A percentile compares a stretch with the other conserved stretches of the same genome.
Conservation (phyloP, 2,797 vertebrate species). For the Clarias pachynema region DNA sequence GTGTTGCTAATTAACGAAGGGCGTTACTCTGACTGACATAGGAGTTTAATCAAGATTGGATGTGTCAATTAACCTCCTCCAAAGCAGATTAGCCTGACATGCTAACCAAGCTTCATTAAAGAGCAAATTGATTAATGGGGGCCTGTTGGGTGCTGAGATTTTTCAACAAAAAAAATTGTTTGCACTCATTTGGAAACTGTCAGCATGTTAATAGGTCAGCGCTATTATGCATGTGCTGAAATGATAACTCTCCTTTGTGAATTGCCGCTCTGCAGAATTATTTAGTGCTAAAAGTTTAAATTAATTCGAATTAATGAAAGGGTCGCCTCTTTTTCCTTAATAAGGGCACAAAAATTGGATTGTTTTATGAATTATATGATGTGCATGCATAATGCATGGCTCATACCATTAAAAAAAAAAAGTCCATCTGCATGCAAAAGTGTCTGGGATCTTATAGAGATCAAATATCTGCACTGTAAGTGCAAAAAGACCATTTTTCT, state of each 20-base stretch:
- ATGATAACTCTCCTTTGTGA: constrained; percentile 39
- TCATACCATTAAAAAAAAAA: not conserved
- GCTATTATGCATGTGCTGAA: constrained; percentile 31
- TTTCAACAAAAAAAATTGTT: constrained; percentile 49
- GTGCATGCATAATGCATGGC: constrained; percentile 4
- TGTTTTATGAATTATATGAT: constrained; percentile 25
- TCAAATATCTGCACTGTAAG: constrained; percentile 1
- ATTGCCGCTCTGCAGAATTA: constrained; percentile 39
- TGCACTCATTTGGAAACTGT: constrained; percentile 53
- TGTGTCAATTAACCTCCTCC: constrained; percentile 50
- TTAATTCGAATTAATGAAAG: constrained; percentile 46
- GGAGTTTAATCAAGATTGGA: constrained; percentile 57
- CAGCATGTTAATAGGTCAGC: constrained; percentile 48
- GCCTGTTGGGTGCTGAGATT: constrained; percentile 54
- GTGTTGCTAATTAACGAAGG: constrained; percentile 45
- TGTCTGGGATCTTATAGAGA: not conserved
- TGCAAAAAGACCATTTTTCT: constrained; percentile 11
- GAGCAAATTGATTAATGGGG: constrained; percentile 58
- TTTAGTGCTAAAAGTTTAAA: constrained; percentile 35
- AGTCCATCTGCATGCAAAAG: constrained; percentile 9
- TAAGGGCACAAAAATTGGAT: constrained; percentile 4
- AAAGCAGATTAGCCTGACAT: constrained; percentile 58
- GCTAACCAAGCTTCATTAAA: constrained; percentile 64
- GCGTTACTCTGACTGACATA: constrained; percentile 23
- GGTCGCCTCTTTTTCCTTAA: not conserved